A percentile compares a stretch with the other conserved stretches of the same genome.
phyloP scores from a whole-genome alignment of 2,113 vertebrate genomes.

The Tragelaphus strepsiceros region DNA sequence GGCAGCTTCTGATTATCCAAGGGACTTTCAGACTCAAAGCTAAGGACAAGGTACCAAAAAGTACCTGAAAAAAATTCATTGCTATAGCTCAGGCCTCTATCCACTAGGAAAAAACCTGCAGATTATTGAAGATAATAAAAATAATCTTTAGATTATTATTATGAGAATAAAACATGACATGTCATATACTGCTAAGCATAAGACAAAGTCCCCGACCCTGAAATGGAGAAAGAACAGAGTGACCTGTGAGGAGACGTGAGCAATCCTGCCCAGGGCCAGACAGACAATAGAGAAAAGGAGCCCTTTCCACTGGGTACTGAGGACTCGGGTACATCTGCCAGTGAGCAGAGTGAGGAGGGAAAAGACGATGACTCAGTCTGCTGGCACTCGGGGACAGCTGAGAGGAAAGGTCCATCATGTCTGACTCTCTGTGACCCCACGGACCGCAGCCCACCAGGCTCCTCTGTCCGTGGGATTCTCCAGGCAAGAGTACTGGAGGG shows the following conservation, averaged over 20 bases:
- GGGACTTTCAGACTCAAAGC: neutral
- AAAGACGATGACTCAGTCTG: neutral
- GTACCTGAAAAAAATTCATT: neutral
- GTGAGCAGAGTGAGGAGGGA: neutral
- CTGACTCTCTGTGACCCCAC: neutral
- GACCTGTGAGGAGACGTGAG: neutral
- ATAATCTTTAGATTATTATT: neutral
- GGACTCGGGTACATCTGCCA: neutral
- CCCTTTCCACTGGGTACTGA: neutral
- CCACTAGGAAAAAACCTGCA: neutral
- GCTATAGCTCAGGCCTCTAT: neutral
- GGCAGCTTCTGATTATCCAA: neutral
- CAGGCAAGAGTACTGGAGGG: neutral
- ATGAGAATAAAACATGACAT: neutral
- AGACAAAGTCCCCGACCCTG: neutral
- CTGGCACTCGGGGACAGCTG: neutral
- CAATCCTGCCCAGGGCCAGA: neutral
- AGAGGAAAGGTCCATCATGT: neutral
- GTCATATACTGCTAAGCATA: neutral
- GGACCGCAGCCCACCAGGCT: neutral
- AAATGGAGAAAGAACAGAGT: neutral
- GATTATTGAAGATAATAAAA: neutral
- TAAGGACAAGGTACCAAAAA: neutral
- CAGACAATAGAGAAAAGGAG: neutral
- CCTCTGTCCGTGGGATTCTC: neutral